Evolutionary conservation across 2,888 invertebrate genomes (phyloP), one percentile per base, ranked within the genome.

Genomic region (Tupiocoris notatus): DNA sequence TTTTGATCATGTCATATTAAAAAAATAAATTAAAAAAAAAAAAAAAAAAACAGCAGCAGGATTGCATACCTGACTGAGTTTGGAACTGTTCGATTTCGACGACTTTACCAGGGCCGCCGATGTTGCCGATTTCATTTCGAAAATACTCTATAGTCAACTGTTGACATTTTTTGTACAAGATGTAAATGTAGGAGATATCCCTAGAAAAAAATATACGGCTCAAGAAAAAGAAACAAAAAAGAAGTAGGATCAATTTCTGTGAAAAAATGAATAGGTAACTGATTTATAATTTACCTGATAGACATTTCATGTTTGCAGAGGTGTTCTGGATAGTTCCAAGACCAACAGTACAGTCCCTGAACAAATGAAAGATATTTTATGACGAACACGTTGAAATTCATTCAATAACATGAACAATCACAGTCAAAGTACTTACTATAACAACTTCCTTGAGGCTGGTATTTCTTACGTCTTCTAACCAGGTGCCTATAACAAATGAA

Each of bases 81-180:
- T 67, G 68, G 62, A 78, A 78, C 54, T 78, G 75, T 39, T 78
- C 78, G 18, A 78, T 77, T 62, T 78, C 77, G 3, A 79, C 77
- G 7, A 71, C 66, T 39, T 75, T 75, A 9, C 77, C 78, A 0
- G 61, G 25, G 9, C 68, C 58, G 1, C 79, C 79, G 12, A 79
- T 75, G 63, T 78, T 79, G 12, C 75, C 78, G 23, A 77, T 71
- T 58, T 78, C 78, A 39, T 77, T 65, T 22, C 62, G 58, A 24
- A 77, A 75, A 39, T 73, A 79, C 20, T 75, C 73, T 17, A 64
- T 62, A 7, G 75, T 25, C 3, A 79, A 20, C 57, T 75, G 63
- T n/a, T 73, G 70, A 62, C 79, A 79, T 39, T 78, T 79, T 20
- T 66, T 77, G 63, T 78, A 79, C 17, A 79, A 18, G 7, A 71